Evolutionary conservation across 1,140 invertebrate genomes (phyloP).

Genomic region (Phymorhynchus buccinoides): DNA sequence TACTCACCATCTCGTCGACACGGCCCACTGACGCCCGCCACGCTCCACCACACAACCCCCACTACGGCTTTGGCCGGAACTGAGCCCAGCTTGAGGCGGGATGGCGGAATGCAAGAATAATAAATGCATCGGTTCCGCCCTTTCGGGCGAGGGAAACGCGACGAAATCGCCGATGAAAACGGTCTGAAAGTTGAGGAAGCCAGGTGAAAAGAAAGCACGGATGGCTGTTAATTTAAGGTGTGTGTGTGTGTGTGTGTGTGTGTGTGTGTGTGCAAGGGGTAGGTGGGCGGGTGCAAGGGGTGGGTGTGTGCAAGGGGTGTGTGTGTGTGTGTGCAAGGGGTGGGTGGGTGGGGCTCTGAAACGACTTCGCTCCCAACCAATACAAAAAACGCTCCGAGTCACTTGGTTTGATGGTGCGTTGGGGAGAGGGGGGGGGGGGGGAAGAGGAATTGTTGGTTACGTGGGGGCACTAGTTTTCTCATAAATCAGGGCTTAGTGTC

Average conservation of each 20-base stretch:
- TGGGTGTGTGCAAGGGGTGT: too few relatives aligned
- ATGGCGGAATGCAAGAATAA: conserved; percentile 25
- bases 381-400: background rate
- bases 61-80: conserved; percentile 20
- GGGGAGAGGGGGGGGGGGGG: background rate
- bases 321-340: too few relatives aligned
- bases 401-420: too few relatives aligned
- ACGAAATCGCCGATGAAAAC: conserved; percentile 28
- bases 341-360: too few relatives aligned
- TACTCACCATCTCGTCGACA: conserved; percentile 12
- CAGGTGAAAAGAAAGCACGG: conserved; percentile 25
- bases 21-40: conserved; percentile 15
- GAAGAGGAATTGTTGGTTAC: conserved; percentile 4
- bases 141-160: conserved; percentile 12
- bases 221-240: background rate
- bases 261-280: too few relatives aligned
- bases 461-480: conserved; percentile 7
- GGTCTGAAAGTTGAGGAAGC: conserved; percentile 1
- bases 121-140: conserved; percentile 32
- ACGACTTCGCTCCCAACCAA: background rate
- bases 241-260: too few relatives aligned
- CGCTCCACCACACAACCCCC: conserved; percentile 4
- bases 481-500: conserved; percentile 31
- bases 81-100: background rate
- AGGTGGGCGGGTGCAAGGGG: too few relatives aligned